phyloP scores from a whole-genome alignment of 2,113 vertebrate genomes.

The Gallinago jamesoni region DNA sequence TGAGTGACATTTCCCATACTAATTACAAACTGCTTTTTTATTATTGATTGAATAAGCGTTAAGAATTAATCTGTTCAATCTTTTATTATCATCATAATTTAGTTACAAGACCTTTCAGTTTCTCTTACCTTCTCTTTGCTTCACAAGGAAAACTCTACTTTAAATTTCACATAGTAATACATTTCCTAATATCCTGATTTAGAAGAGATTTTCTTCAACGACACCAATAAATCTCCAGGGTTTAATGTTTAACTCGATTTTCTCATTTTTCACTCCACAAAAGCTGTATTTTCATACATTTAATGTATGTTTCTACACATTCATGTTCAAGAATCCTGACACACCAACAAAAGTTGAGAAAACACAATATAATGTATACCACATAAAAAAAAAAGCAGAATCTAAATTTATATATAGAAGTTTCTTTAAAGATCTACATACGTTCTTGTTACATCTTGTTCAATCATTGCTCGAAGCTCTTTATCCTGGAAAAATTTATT shows the following conservation, averaged over 20 bases:
- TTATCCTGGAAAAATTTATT: conserved; percentile 98
- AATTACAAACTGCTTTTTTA: conserved; percentile 37
- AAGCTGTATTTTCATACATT: conserved; percentile 18
- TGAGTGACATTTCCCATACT: conserved; percentile 22
- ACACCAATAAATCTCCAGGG: conserved; percentile 23
- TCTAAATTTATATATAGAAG: neutral
- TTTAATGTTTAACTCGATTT: conserved; percentile 24
- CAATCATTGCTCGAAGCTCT: conserved; percentile 96
- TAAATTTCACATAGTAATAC: conserved; percentile 11
- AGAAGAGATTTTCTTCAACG: conserved; percentile 34
- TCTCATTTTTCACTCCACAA: neutral
- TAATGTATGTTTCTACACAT: conserved; percentile 48
- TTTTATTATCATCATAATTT: conserved; percentile 30
- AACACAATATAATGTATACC: neutral
- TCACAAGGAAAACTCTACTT: conserved; percentile 10
- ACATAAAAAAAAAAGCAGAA: conserved; percentile 13
- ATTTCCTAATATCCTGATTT: conserved; percentile 56
- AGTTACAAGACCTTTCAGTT: conserved; percentile 20
- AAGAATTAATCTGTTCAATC: conserved; percentile 35
- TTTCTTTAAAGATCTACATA: conserved; percentile 70
- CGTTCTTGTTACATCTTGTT: conserved; percentile 97
- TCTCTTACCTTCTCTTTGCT: neutral
- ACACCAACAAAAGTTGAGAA: conserved; percentile 12
- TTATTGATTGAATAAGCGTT: conserved; percentile 52
- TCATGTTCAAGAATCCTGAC: neutral